phyloP scores from a whole-genome alignment of 2,797 vertebrate genomes.

The Florisuga fusca region DNA sequence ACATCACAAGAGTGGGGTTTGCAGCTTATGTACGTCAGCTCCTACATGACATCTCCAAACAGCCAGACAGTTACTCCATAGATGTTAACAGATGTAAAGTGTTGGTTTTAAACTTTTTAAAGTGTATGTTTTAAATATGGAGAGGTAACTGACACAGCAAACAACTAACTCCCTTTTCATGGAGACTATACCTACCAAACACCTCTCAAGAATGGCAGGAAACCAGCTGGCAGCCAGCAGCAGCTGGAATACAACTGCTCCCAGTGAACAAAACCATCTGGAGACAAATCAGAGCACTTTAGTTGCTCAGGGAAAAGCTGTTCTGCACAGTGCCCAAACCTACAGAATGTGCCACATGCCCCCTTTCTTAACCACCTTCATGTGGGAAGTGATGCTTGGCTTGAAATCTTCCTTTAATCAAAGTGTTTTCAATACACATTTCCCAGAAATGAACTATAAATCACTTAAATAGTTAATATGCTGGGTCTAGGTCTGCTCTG shows the following conservation, averaged over 20 bases:
- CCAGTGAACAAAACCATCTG: not conserved
- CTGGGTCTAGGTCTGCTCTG: not conserved
- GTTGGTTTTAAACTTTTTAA: not conserved
- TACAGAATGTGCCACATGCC: not conserved
- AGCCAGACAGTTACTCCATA: not conserved
- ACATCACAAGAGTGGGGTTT: not conserved
- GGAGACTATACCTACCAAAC: not conserved
- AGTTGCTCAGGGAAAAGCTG: not conserved
- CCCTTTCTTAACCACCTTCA: not conserved
- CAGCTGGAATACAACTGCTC: not conserved
- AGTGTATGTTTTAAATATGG: not conserved
- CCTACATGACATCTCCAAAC: not conserved
- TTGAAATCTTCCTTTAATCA: not conserved
- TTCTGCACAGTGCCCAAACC: not conserved
- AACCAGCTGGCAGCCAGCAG: not conserved
- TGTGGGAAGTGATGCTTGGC: rapidly evolving
- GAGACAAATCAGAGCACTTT: not conserved
- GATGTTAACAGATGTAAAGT: not conserved
- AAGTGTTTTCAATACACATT: not conserved
- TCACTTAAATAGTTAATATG: not conserved
- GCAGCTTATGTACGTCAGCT: not conserved
- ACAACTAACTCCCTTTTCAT: not conserved
- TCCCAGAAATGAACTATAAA: not conserved
- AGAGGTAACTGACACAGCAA: not conserved
- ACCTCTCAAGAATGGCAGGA: not conserved